phyloP scores from a whole-genome alignment of 92 coral and sea anemone species.

The Zoanthus gigantus region DNA sequence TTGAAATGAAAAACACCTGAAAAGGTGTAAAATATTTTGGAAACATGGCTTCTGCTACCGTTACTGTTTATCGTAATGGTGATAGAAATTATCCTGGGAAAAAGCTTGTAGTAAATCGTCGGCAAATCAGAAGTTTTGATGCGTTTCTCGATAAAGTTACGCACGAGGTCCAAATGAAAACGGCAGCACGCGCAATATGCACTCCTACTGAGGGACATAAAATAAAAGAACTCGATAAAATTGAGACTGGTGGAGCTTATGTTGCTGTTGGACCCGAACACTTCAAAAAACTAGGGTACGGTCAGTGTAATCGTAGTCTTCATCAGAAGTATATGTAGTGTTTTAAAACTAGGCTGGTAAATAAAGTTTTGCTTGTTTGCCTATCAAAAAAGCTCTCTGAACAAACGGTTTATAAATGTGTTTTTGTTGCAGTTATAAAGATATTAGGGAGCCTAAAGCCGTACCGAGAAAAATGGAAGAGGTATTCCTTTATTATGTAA shows the following conservation, averaged over 20 bases:
- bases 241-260: constrained; percentile 41
- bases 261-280: constrained; percentile 41
- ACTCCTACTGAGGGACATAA: constrained; percentile 40
- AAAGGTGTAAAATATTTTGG: neutral
- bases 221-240: constrained; percentile 45
- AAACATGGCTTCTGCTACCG: constrained; percentile 42
- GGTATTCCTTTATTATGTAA: neutral
- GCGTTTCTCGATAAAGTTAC: constrained; percentile 47
- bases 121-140: constrained; percentile 42
- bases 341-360: neutral
- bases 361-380: constrained; percentile 1
- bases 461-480: constrained; percentile 41
- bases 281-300: constrained; percentile 44
- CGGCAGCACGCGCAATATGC: constrained; percentile 35
- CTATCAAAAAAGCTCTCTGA: neutral
- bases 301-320: neutral
- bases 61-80: constrained; percentile 44
- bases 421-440: constrained; percentile 19
- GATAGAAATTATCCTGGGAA: constrained; percentile 41
- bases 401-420: no score
- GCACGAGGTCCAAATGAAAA: constrained; percentile 39
- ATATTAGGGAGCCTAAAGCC: constrained; percentile 40
- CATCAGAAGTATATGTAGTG: no score
- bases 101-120: constrained; percentile 42
- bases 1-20: neutral